A percentile compares a stretch with the other conserved stretches of the same genome.
Conservation (phyloP, 2,888 invertebrate species). For the Temnothorax ravouxi region DNA sequence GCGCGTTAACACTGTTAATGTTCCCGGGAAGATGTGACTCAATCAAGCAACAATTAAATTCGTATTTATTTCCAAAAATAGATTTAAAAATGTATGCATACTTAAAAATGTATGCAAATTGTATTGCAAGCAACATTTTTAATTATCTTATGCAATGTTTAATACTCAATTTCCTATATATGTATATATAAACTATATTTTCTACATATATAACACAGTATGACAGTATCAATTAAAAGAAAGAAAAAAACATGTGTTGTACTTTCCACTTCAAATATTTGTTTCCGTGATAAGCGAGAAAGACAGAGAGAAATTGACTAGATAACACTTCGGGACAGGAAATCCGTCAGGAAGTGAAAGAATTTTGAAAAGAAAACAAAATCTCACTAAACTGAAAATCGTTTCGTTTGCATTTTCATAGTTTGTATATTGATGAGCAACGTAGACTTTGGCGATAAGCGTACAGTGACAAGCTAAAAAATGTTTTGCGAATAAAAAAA, state of each 20-base stretch:
- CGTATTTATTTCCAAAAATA: conserved; percentile 11
- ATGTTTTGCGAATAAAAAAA: background rate
- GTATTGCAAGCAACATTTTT: conserved; percentile 2
- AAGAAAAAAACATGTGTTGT: background rate
- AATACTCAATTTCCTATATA: background rate
- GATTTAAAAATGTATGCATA: conserved; percentile 11
- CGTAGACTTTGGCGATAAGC: background rate
- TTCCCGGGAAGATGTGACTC: conserved; percentile 18
- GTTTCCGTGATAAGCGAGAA: background rate
- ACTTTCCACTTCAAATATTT: conserved; percentile 9
- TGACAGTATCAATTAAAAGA: background rate
- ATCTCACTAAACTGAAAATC: background rate
- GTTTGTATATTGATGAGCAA: background rate
- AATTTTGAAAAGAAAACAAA: conserved; percentile 13
- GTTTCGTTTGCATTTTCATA: conserved; percentile 6
- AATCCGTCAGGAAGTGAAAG: background rate
- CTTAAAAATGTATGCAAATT: conserved; percentile 3
- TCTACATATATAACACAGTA: background rate
- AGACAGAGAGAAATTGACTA: conserved; percentile 15
- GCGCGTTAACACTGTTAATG: conserved; percentile 26
- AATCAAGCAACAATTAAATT: conserved; percentile 27
- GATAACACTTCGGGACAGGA: background rate
- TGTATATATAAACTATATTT: background rate
- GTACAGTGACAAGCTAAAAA: background rate
- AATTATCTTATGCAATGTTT: background rate